A percentile compares a stretch with the other conserved stretches of the same genome.
Evolutionary conservation across 2,888 invertebrate species (phyloP).

Genomic region (Lypha dubia): DNA sequence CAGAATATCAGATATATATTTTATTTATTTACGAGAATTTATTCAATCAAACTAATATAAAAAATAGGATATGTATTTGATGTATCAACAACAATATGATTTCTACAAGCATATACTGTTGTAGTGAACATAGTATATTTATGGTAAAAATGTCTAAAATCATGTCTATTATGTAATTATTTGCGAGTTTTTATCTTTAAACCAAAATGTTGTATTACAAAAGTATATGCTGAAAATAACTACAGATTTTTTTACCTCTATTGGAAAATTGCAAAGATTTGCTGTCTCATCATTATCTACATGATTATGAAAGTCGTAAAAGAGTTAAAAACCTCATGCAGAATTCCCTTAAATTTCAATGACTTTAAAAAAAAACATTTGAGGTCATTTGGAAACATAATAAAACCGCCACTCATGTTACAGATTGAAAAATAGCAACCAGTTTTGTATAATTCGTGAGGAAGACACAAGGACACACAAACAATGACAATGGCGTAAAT

Average conservation of each 20-base stretch:
- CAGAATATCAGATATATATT: too few relatives aligned
- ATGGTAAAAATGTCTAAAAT: too few relatives aligned
- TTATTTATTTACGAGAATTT: too few relatives aligned
- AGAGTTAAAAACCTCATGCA: background rate
- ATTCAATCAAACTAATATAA: too few relatives aligned
- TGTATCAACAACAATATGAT: too few relatives aligned
- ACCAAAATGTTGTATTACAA: too few relatives aligned
- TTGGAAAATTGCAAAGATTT: background rate
- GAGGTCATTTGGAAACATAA: constrained; percentile 4
- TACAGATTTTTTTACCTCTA: background rate
- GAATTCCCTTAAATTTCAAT: background rate
- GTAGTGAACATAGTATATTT: too few relatives aligned
- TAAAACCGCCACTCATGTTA: constrained; percentile 1
- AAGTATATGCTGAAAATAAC: background rate
- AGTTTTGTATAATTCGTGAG: constrained; percentile 6
- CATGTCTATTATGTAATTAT: too few relatives aligned
- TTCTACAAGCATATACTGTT: too few relatives aligned
- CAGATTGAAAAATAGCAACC: background rate
- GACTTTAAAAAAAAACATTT: constrained; percentile 18
- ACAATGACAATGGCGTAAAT: background rate
- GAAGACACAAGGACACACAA: background rate
- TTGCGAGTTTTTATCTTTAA: too few relatives aligned
- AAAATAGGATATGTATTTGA: too few relatives aligned
- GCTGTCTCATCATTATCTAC: background rate
- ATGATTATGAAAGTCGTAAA: background rate